A percentile compares a stretch with the other conserved stretches of the same genome.
Conservation (phyloP, 2,797 vertebrate genomes). For the Enteromius fasciolatus region DNA sequence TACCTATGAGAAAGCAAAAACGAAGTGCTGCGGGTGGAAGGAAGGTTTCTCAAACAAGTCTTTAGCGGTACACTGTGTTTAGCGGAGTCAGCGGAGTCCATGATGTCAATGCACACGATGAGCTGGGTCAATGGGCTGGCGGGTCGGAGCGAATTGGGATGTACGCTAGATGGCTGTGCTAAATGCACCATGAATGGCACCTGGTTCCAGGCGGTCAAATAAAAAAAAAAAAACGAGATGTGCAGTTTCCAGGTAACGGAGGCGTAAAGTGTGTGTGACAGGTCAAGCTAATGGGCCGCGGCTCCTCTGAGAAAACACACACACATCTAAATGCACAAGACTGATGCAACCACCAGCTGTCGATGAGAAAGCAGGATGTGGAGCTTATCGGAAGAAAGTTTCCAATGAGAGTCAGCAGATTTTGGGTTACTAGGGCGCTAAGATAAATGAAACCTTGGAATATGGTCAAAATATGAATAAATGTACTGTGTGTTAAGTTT, state of each 20-base stretch:
- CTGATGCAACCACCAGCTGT: conserved; percentile 68
- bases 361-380: conserved; percentile 57
- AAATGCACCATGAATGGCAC: conserved; percentile 53
- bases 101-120: neutral
- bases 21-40: neutral
- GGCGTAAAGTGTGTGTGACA: conserved; percentile 48
- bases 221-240: conserved; percentile 64
- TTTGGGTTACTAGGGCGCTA: neutral
- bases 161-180: conserved; percentile 32
- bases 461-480: neutral
- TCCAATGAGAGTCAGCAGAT: conserved; percentile 28
- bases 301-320: conserved; percentile 64
- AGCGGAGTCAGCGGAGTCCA: neutral
- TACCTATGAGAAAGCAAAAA: conserved; percentile 4
- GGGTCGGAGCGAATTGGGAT: conserved; percentile 32
- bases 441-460: neutral
- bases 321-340: conserved; percentile 61
- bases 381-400: conserved; percentile 9
- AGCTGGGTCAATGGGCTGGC: conserved; percentile 2
- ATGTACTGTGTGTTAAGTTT: neutral
- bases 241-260: conserved; percentile 73
- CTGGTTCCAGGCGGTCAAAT: conserved; percentile 57
- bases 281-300: conserved; percentile 68
- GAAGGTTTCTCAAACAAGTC: conserved; percentile 38
- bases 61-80: conserved; percentile 54